Evolutionary conservation across 2,888 invertebrate species (phyloP).

Genomic region (Yponomeuta sedellus): DNA sequence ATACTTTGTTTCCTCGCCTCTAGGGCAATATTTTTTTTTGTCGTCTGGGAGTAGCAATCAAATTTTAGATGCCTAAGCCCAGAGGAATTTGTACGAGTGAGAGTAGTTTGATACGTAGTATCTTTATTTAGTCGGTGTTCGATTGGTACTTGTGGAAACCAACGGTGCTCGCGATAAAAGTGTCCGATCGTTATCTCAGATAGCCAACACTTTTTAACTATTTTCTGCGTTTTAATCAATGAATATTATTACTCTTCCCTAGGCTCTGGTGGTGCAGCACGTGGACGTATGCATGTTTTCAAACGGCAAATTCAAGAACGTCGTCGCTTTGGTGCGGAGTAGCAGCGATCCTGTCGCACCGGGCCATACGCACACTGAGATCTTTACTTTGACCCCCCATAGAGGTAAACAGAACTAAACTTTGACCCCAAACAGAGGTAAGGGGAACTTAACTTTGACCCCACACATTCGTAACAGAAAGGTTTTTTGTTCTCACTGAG

Average conservation of each 20-base stretch:
- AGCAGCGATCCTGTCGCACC: constrained; percentile 81
- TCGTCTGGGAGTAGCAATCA: no score
- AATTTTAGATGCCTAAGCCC: no score
- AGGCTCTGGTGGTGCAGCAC: constrained; percentile 91
- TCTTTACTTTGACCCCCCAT: constrained; percentile 82
- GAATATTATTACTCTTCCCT: constrained; percentile 1
- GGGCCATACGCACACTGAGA: constrained; percentile 78
- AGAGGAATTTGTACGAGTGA: no score
- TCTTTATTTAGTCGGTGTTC: no score
- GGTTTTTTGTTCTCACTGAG: neutral
- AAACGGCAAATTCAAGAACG: constrained; percentile 94
- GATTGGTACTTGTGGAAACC: no score
- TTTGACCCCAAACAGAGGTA: neutral
- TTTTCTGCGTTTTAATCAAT: neutral
- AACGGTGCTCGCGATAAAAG: no score
- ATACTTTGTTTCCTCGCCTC: no score
- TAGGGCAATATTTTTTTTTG: no score
- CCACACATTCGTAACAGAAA: no score
- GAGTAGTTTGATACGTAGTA: no score
- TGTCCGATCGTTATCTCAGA: no score
- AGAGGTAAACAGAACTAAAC: constrained; percentile 51
- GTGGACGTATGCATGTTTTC: constrained; percentile 97
- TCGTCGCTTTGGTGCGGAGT: constrained; percentile 81
- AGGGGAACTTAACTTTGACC: neutral
- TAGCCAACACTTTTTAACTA: no score